phyloP scores from a whole-genome alignment of 2,797 vertebrate genomes.

The Delichon dasypus region DNA sequence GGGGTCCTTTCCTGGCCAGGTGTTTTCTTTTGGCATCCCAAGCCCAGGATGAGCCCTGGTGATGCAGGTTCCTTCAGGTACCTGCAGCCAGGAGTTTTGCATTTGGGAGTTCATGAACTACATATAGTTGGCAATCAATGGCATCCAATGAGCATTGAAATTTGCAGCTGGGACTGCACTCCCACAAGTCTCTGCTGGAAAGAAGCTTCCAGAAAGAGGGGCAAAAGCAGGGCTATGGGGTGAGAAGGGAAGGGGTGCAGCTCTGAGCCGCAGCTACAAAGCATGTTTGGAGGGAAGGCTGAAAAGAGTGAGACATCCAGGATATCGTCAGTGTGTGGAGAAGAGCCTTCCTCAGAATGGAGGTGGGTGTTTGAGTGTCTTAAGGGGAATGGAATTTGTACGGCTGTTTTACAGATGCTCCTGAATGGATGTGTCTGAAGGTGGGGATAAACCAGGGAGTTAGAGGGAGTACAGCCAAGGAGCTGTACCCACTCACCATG shows the following conservation, averaged over 20 bases:
- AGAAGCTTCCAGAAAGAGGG: background rate
- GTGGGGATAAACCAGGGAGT: no score
- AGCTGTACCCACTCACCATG: accelerated
- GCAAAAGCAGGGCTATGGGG: accelerated
- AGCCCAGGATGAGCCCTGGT: background rate
- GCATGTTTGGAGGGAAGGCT: background rate
- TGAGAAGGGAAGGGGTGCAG: background rate
- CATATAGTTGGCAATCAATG: accelerated
- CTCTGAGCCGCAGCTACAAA: background rate
- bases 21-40: background rate
- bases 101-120: background rate
- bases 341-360: accelerated
- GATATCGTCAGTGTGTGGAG: accelerated
- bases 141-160: accelerated
- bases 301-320: accelerated
- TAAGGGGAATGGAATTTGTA: accelerated
- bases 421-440: no score
- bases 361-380: accelerated
- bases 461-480: background rate
- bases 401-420: accelerated
- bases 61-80: background rate
- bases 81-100: background rate
- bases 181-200: background rate
- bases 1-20: background rate
- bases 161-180: accelerated